phyloP scores from a whole-genome alignment of 2,113 vertebrate species.

The Danio rerio region DNA sequence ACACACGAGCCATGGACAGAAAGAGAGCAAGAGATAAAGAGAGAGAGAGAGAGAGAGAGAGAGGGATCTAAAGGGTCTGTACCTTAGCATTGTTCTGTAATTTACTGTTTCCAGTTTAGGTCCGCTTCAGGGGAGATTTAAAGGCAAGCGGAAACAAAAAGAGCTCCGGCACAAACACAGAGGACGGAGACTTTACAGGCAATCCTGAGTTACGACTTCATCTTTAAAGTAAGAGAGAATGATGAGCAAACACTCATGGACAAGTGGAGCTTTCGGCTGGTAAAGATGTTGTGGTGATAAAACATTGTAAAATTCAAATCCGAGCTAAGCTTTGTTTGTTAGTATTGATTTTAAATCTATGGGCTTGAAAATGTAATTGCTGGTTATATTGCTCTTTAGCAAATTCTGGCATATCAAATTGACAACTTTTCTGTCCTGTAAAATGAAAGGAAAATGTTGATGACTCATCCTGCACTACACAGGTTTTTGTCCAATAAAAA shows the following conservation, averaged over 20 bases:
- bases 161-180: conserved; percentile 23
- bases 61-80: conserved; percentile 22
- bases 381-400: neutral
- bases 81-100: conserved; percentile 37
- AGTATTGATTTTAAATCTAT: neutral
- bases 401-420: neutral
- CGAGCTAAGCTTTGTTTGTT: neutral
- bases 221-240: conserved; percentile 51
- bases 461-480: neutral
- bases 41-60: conserved; percentile 20
- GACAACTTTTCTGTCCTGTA: neutral
- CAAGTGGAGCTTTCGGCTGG: neutral
- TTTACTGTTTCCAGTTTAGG: conserved; percentile 44
- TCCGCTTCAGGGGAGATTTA: conserved; percentile 38
- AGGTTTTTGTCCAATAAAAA: neutral
- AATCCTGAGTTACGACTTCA: conserved; percentile 50
- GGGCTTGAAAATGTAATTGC: neutral
- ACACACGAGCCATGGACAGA: conserved; percentile 58
- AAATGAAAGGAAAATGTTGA: neutral
- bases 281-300: conserved; percentile 1
- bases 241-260: conserved; percentile 36
- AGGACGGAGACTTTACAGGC: conserved; percentile 20
- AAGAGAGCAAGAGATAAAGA: conserved; percentile 21
- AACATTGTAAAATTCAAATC: neutral
- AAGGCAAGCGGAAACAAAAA: conserved; percentile 59